A percentile compares a stretch with the other conserved stretches of the same genome.
phyloP scores from a whole-genome alignment of 2,888 invertebrate species.

The Phengaris alcon region DNA sequence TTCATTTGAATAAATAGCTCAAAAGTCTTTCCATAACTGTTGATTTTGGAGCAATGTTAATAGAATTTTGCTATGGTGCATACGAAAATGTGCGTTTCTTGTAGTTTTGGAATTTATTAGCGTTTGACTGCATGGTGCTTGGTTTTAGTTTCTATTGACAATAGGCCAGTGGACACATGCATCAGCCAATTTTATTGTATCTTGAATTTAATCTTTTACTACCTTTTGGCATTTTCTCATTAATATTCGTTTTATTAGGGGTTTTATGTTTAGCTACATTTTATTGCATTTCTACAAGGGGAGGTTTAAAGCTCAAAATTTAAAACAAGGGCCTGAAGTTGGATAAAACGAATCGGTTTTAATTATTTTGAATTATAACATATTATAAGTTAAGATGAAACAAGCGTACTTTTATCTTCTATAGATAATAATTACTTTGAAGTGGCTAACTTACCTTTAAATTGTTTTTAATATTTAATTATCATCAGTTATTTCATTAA shows the following conservation, averaged over 20 bases:
- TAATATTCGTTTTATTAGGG: slow-evolving; percentile 23
- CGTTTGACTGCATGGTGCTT: slow-evolving; percentile 48
- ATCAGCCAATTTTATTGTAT: slow-evolving; percentile 34
- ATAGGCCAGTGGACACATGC: slow-evolving; percentile 46
- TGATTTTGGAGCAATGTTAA: slow-evolving; percentile 45
- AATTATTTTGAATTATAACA: neutral
- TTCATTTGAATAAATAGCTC: slow-evolving; percentile 42
- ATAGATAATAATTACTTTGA: neutral
- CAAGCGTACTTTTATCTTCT: too few relatives aligned
- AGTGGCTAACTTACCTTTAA: neutral
- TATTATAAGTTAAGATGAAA: too few relatives aligned
- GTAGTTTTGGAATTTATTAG: slow-evolving; percentile 71
- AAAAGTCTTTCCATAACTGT: slow-evolving; percentile 49
- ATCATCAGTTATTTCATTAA: neutral
- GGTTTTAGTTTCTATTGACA: slow-evolving; percentile 50
- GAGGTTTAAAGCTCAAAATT: neutral
- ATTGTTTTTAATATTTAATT: neutral
- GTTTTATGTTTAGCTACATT: slow-evolving; percentile 15
- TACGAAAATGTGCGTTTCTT: slow-evolving; percentile 70
- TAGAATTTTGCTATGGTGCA: slow-evolving; percentile 67
- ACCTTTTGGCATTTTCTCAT: slow-evolving; percentile 17
- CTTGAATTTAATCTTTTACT: slow-evolving; percentile 41
- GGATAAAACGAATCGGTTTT: neutral
- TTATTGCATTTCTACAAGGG: slow-evolving; percentile 1
- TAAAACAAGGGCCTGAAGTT: neutral